Evolutionary conservation across 64 coral and sea anemone genomes (phyloP), one percentile per base, ranked within the genome.

Genomic region (Acropora yongei): DNA sequence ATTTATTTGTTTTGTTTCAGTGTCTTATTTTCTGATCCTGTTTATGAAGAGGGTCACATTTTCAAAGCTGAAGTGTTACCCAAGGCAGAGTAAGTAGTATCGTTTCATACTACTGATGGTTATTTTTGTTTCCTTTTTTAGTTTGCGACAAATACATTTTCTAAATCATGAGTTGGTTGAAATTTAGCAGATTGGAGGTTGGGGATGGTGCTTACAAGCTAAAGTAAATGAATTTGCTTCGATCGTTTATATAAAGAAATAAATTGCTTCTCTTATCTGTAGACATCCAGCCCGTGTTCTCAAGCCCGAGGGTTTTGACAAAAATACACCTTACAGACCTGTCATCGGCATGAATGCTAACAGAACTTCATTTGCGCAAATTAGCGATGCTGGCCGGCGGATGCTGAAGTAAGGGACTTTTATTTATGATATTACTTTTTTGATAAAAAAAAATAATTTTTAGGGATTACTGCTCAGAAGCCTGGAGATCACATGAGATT

Each of bases 281-380:
- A 95, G 94, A 49, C 84, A 60, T 58, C 95, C 95, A 13, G 77
- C 92, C 6, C 92, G 95, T 44, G 95, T 97, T 91, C 95, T 97
- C 12, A 97, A 97, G 77, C 95, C 95, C 2, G 95, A 83, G 41
- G 95, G 79, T 20, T 88, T 84, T 91, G 95, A 92, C 18, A 48
- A 47, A 8, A 90, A 91, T 41, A 71, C 72, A 14, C 78, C 88
- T 0, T 97, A 92, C 74, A 57, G 95, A 84, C 95, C 95, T 0
- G 88, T 91, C 43, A 88, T 88, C 11, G 95, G 95, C 40, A 97
- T 97, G 95, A 97, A 93, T 44, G 39, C 88, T 12, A 91, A 97
- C 77, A 94, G 95, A 65, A 88, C 65, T 4, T 94, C 95, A 1
- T 97, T 75, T 83, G 95, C 92, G 60, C 90, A 89, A 4, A 71